A percentile compares a stretch with the other conserved stretches of the same genome.
Conservation (phyloP, 2,113 vertebrate species). For the Manacus vitellinus region DNA sequence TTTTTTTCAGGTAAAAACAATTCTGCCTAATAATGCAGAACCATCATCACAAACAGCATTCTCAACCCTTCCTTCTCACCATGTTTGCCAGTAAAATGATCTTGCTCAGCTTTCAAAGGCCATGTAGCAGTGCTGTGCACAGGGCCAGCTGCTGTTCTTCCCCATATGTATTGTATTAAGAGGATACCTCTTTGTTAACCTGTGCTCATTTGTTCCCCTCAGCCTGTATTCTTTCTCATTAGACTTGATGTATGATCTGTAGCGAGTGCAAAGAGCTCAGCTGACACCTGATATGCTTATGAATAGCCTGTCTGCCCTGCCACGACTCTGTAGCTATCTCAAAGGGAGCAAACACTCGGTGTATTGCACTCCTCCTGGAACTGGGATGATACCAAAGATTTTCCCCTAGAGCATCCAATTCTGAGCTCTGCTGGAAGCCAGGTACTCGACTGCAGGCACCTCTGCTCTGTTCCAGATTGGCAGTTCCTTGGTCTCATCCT, state of each 20-base stretch:
- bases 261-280: constrained; percentile 25
- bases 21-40: neutral
- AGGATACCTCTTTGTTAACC: constrained; percentile 5
- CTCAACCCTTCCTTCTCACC: neutral
- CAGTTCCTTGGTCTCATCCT: neutral
- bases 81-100: constrained; percentile 7
- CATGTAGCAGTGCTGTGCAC: neutral
- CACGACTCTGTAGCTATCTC: neutral
- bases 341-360: neutral
- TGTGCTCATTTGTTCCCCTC: neutral
- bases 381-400: constrained; percentile 46
- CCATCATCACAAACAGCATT: neutral
- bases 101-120: neutral
- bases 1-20: neutral
- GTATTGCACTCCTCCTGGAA: constrained; percentile 7
- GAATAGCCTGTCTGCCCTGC: constrained; percentile 45
- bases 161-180: neutral
- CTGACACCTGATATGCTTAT: constrained; percentile 51
- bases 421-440: neutral
- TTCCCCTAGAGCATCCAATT: constrained; percentile 41
- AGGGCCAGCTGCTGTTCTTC: constrained; percentile 26
- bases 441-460: constrained; percentile 13
- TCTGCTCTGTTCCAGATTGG: neutral
- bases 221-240: neutral
- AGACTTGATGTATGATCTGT: constrained; percentile 15